Evolutionary conservation across 2,888 invertebrate species (phyloP), one percentile per base, ranked within the genome.

Genomic region (Agonopterix heracliana): DNA sequence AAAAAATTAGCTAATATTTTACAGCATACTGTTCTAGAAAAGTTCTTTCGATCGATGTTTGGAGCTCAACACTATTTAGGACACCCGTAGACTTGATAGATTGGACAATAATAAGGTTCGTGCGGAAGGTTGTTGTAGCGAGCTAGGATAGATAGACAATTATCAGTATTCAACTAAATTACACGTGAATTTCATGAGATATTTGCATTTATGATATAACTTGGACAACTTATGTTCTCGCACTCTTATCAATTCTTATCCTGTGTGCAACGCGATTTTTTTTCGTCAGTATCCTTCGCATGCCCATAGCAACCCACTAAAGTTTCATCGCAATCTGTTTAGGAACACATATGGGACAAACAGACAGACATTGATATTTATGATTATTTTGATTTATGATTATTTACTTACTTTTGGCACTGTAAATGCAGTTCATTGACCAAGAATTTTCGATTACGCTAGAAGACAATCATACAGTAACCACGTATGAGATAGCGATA

Each of bases 71-170:
- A 26, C 26, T 26, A 26, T 26, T 38, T n/a, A 38, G 38, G 38
- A 38, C 38, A n/a, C 7, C 4, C 38, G 9, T 41, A 41, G 13
- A 12, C 4, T 41, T 7, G 13, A 14, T 42, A 9, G 41, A 41
- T 41, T 4, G 47, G 57, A 54, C 57, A 57, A 55, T 56, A 56
- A 55, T 38, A 49, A 48, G 54, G 52, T 57, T 54, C 52, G 56
- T 55, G 54, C 45, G 47, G 14, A 48, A 48, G 54, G 49, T 53
- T 55, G 55, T 53, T 50, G 40, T 47, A 49, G 10, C 10, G 3
- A n/a, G 48, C 11, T 49, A 44, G 34, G 12, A 17, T 45, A 48
- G 42, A 40, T 54, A 52, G 50, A 41, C 10, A n/a, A n/a, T 9
- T 38, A n/a, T 38, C 38, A 38, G 38, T 41, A 41, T 41, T 11